These are phyloP conservation scores for Drosophila suzukii DNA, from an alignment of 1,140 invertebrate genomes.

Conservation along the genomic window DNA sequence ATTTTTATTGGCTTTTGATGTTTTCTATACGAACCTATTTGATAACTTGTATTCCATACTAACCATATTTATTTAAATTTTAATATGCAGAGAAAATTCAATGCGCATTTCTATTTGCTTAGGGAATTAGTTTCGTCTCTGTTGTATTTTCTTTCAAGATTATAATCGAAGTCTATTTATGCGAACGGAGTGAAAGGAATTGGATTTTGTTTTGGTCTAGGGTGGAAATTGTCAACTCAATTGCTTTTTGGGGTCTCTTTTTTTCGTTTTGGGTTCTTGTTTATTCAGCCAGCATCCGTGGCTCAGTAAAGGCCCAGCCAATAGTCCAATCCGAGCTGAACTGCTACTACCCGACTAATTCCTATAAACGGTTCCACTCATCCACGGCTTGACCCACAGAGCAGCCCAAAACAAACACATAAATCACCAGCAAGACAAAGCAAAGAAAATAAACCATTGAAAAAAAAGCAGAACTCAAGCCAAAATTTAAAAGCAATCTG, in stretches of 20 bases:
- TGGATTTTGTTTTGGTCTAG: constrained; percentile 19
- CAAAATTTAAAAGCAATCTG: constrained; percentile 79
- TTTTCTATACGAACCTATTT: constrained; percentile 23
- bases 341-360: constrained; percentile 66
- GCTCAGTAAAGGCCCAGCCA: constrained; percentile 5
- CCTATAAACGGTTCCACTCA: constrained; percentile 64
- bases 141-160: constrained; percentile 43
- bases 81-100: constrained; percentile 48
- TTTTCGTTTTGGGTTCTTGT: constrained; percentile 43
- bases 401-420: constrained; percentile 77
- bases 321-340: constrained; percentile 48
- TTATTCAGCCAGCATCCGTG: constrained; percentile 67
- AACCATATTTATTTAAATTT: constrained; percentile 75
- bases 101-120: constrained; percentile 74
- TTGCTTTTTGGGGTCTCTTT: constrained; percentile 12
- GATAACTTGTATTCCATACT: constrained; percentile 39
- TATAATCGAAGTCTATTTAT: constrained; percentile 68
- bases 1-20: constrained; percentile 53
- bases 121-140: constrained; percentile 60
- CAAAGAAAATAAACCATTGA: constrained; percentile 35
- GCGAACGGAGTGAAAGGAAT: constrained; percentile 17
- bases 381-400: constrained; percentile 74
- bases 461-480: constrained; percentile 58
- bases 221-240: constrained; percentile 43
- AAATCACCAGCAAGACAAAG: constrained; percentile 67